phyloP scores from a whole-genome alignment of 1,140 invertebrate genomes.

The Aphaenogaster rudis region DNA sequence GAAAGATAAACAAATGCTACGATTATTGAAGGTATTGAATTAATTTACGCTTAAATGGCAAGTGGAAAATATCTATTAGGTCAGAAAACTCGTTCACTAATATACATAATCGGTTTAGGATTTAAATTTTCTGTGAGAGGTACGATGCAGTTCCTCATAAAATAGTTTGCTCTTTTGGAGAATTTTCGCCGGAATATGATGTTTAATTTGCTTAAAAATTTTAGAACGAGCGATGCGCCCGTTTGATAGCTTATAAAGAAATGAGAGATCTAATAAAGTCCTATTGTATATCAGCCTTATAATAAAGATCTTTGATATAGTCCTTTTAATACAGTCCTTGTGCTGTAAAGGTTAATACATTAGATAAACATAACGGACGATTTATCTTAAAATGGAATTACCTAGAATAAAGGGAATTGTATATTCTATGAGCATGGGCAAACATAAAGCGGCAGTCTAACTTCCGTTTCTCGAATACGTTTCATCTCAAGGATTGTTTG shows the following conservation, averaged over 20 bases:
- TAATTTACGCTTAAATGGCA: background rate
- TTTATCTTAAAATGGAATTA: constrained; percentile 6
- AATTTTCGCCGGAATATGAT: background rate
- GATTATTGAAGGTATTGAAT: background rate
- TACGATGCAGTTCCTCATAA: constrained; percentile 14
- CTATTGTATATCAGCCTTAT: background rate
- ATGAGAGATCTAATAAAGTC: background rate
- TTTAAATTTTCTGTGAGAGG: constrained; percentile 9
- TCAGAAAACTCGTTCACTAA: constrained; percentile 16
- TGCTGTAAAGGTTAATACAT: background rate
- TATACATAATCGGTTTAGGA: constrained; percentile 35
- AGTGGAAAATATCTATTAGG: constrained; percentile 20
- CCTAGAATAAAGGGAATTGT: constrained; percentile 15
- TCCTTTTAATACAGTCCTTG: background rate
- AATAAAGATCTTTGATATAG: background rate
- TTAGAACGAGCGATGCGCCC: background rate
- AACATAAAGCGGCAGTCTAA: background rate
- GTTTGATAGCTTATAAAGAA: background rate
- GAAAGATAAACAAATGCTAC: background rate
- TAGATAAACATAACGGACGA: constrained; percentile 14
- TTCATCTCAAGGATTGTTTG: constrained; percentile 23
- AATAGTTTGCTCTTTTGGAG: constrained; percentile 1
- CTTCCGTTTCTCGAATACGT: background rate
- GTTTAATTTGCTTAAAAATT: background rate
- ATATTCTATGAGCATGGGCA: background rate